Evolutionary conservation across 2,888 invertebrate genomes (phyloP).

Genomic region (Andrena camellia): DNA sequence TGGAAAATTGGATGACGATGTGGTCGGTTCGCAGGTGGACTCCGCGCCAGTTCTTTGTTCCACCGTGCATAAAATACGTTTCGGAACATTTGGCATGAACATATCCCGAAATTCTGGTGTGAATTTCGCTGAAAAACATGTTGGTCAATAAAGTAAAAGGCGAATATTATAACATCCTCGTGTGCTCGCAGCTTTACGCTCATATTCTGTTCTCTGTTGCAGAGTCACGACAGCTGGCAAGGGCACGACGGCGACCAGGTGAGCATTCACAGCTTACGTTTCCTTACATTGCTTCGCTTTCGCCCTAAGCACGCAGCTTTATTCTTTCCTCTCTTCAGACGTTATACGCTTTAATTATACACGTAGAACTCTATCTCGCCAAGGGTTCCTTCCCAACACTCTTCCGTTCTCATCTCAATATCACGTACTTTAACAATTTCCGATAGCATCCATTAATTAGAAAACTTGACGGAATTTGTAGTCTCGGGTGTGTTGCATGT

Average conservation of each 20-base stretch:
- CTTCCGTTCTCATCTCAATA: background rate
- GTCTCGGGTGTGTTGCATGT: constrained; percentile 1
- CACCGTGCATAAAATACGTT: constrained; percentile 44
- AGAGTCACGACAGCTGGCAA: constrained; percentile 89
- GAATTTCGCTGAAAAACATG: too few relatives aligned
- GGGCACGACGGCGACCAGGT: constrained; percentile 88
- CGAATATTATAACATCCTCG: background rate
- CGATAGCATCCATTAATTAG: background rate
- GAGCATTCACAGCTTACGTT: constrained; percentile 65
- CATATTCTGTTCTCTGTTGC: constrained; percentile 83
- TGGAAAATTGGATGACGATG: constrained; percentile 66
- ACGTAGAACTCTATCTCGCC: background rate
- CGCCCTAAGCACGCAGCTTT: constrained; percentile 36
- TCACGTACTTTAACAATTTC: background rate
- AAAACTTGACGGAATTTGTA: background rate
- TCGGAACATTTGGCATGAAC: constrained; percentile 43
- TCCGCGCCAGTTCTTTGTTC: constrained; percentile 14
- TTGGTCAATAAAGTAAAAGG: too few relatives aligned
- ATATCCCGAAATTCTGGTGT: constrained; percentile 10
- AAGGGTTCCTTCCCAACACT: background rate
- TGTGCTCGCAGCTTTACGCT: constrained; percentile 9
- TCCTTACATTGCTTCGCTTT: constrained; percentile 50
- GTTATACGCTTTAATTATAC: constrained; percentile 15
- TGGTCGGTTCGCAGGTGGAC: constrained; percentile 53
- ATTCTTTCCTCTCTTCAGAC: constrained; percentile 27